Base-by-base conservation (phyloP, 1,140 invertebrate genomes). In the Bombus ignitus region DNA sequence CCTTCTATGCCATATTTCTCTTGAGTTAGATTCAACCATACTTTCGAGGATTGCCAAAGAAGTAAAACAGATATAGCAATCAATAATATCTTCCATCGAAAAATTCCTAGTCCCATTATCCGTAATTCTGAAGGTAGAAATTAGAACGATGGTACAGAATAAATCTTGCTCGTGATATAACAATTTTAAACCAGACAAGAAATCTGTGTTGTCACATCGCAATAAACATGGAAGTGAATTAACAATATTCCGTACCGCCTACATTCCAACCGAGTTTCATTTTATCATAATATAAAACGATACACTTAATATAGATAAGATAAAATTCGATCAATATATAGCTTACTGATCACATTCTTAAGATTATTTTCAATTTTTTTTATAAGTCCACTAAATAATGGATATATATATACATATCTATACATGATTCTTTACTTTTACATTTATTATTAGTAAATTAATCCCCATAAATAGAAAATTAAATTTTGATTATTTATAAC, bases 31-130 rank as follows among this genome's bases (percentile, higher is more conserved):
- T 28, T 42, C 13, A 87, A 85, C 90, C 89, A 93, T 18, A 90
- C 57, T 81, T 91, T 93, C 9, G 87, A 82, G 3, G 86, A 86
- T 71, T 94, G 92, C 92, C 92, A 93, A 32, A 93, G 65, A 37
- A 94, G 28, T 65, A 93, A 39, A 9, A 87, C 35, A 39, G 78
- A 35, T 32, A 91, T 9, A 53, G 91, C 3, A n/a, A 77, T 35
- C 28, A 91, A 37, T 18, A 92, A 39, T 81, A 93, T 75, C 74
- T 88, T 91, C 78, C 88, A 87, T 85, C 87, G 89, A 53, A 92
- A 87, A 81, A 73, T 91, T 79, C 88, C 88, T 57, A 89, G 82
- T 83, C 87, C 91, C 93, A 94, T 93, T 74, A 72, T 90, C 53
- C 22, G 13, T 32, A 22, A 75, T 28, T 47, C 2, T 70, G 35